Evolutionary conservation across 2,113 vertebrate species (phyloP).

Genomic region (Bubo blakistoni): DNA sequence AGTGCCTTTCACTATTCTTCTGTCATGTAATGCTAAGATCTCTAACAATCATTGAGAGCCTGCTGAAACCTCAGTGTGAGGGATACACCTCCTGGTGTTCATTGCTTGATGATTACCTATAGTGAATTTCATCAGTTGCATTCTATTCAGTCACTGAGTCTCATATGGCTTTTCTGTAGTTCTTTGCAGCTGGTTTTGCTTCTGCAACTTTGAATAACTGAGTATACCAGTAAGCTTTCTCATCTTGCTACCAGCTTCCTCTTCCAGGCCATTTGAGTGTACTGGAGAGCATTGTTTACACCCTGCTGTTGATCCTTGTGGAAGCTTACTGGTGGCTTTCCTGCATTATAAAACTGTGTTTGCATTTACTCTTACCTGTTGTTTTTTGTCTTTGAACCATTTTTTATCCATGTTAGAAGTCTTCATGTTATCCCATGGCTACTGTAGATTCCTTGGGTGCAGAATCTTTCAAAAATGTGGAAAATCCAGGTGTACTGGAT

Average conservation of each 20-base stretch:
- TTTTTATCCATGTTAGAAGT: not conserved
- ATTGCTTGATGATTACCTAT: not conserved
- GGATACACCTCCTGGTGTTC: rapidly evolving
- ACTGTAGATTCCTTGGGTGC: not conserved
- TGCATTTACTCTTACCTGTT: not conserved
- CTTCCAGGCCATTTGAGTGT: not conserved
- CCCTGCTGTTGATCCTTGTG: not conserved
- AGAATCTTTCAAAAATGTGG: not conserved
- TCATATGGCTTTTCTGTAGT: not conserved
- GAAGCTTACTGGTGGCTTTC: not conserved
- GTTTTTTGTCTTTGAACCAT: not conserved
- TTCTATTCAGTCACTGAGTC: not conserved
- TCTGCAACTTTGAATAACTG: not conserved
- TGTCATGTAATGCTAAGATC: not conserved
- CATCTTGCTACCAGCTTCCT: not conserved
- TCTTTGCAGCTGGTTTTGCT: not conserved
- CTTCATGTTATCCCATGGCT: not conserved
- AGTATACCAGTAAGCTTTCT: not conserved
- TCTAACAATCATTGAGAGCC: not conserved
- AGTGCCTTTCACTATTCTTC: not conserved
- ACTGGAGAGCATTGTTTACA: not conserved
- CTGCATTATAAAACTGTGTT: not conserved
- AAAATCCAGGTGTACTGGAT: not conserved
- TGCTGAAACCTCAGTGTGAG: not conserved
- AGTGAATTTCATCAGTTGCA: not conserved